Conservation (phyloP, 2,113 vertebrate genomes). For the Syrrhaptes paradoxus region DNA sequence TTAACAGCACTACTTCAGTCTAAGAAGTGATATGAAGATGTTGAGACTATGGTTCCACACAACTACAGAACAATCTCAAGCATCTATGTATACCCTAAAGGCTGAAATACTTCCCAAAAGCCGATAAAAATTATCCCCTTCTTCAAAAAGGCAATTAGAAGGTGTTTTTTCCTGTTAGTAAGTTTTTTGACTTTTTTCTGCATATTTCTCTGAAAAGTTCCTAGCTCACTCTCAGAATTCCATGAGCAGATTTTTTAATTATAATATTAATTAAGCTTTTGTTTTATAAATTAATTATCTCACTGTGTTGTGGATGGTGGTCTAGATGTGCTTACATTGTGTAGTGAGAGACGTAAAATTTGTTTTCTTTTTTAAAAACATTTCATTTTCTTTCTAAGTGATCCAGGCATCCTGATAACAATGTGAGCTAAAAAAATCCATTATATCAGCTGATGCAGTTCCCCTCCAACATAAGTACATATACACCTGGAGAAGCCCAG, state of each 20-base stretch:
- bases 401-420: background rate
- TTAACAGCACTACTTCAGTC: background rate
- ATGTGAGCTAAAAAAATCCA: background rate
- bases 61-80: background rate
- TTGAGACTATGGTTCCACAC: background rate
- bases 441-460: background rate
- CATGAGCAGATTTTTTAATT: background rate
- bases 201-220: background rate
- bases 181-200: background rate
- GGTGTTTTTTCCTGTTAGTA: background rate
- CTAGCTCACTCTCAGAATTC: background rate
- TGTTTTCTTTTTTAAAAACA: background rate
- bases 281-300: background rate
- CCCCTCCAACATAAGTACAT: background rate
- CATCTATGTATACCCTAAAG: background rate
- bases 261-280: background rate
- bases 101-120: background rate
- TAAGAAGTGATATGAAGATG: background rate
- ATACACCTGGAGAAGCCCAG: background rate
- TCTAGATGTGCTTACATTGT: background rate
- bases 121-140: background rate
- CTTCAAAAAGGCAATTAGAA: background rate
- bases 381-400: background rate
- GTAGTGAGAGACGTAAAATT: background rate
- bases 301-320: background rate